Evolutionary conservation across 2,888 invertebrate species (phyloP), one percentile per base, ranked within the genome.

Genomic region (Apamea anceps): DNA sequence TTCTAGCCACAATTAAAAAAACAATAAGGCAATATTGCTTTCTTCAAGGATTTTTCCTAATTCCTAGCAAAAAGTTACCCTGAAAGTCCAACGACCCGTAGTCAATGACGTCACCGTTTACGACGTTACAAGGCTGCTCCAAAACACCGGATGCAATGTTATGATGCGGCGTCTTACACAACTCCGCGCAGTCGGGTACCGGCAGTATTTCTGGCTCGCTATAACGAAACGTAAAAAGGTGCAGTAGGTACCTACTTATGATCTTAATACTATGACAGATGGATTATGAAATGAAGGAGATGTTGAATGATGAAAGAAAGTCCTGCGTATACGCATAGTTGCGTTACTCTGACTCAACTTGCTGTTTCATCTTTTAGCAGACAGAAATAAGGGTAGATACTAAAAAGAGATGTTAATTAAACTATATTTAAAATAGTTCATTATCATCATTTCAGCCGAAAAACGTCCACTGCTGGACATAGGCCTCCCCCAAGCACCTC

Each of bases 91-190:
- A 57, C 21, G 81, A 84, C 60, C 76, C 51, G 28, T 48, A 66
- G 6, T 1, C 12, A 48, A 37, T 77, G 79, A 80, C 88, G 87
- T 84, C 81, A 83, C 21, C 28, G 65, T 45, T 65, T 65, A 68
- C 74, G 42, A 80, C 54, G 48, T 63, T 62, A 76, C 77, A 71
- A 81, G 65, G 81, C 74, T 54, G 57, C 73, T 48, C 54, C 21
- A 67, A 57, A 54, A 42, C 67, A n/a, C 77, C 86, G 88, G 88
- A 87, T 77, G 84, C 70, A 70, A 71, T 79, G 81, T 83, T 88
- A 83, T 77, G 80, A 86, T 84, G 84, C 77, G 74, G 70, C 48
- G 25, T n/a, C 37, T 77, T 77, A 72, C 82, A 63, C 78, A 85
- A 85, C 51, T 75, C 54, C 10, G 28, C 70, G 15, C 18, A 84